A percentile compares a stretch with the other conserved stretches of the same genome.
Evolutionary conservation across 1,140 invertebrate species (phyloP).

Genomic region (Diabrotica undecimpunctata): DNA sequence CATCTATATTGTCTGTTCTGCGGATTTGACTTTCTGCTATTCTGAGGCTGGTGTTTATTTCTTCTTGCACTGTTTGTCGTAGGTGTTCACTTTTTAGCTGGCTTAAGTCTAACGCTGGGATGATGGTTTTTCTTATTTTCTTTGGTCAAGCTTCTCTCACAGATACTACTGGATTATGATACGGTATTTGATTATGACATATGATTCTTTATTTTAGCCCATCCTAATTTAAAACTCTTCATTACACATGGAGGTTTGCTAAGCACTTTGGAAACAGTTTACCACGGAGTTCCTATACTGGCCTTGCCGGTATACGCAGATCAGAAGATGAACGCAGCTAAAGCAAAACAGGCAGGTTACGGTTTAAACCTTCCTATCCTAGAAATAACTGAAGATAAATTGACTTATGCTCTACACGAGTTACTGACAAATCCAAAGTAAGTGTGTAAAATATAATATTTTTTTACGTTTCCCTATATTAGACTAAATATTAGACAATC

Average conservation of each 20-base stretch:
- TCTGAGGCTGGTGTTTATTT: no score
- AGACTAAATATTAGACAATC: no score
- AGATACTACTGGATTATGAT: no score
- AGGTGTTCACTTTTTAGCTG: no score
- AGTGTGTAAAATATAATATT: background rate
- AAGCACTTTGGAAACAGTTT: constrained; percentile 46
- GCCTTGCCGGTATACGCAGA: constrained; percentile 42
- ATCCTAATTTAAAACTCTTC: constrained; percentile 32
- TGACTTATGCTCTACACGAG: constrained; percentile 20
- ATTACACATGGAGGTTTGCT: constrained; percentile 33
- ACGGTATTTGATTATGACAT: no score
- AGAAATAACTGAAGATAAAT: constrained; percentile 29
- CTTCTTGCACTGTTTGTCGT: no score
- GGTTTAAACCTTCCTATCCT: constrained; percentile 44
- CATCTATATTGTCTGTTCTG: no score
- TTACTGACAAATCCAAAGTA: constrained; percentile 22
- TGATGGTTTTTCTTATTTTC: no score
- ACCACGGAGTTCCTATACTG: constrained; percentile 51
- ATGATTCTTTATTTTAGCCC: constrained; percentile 46
- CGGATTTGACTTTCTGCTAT: no score
- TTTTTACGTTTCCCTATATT: no score
- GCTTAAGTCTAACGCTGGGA: no score
- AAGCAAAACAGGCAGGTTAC: constrained; percentile 47
- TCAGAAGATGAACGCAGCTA: constrained; percentile 38
- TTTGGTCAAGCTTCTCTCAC: no score